A percentile compares a stretch with the other conserved stretches of the same genome.
Evolutionary conservation across 2,113 vertebrate species (phyloP).

Genomic region (Origma solitaria): DNA sequence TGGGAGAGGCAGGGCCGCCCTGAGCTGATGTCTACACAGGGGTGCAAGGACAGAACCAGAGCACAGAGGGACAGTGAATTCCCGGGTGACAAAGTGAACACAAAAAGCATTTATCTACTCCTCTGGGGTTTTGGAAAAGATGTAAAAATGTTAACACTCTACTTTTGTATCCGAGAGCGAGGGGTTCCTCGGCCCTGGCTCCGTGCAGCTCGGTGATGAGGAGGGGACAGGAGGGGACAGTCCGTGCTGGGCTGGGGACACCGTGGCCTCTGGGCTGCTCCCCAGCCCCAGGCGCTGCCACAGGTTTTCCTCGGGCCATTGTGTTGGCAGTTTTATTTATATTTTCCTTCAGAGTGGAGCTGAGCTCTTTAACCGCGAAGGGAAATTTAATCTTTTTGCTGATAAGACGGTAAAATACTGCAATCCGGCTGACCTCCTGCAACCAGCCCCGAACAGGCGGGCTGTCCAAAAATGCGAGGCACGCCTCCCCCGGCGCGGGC

Average conservation of each 20-base stretch:
- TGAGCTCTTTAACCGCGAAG: not conserved
- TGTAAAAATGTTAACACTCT: too few species aligned
- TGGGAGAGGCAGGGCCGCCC: not conserved
- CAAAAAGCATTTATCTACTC: not conserved
- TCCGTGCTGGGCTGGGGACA: not conserved
- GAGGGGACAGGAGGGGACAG: accelerated
- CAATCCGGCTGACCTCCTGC: constrained; percentile 34
- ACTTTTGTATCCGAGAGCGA: not conserved
- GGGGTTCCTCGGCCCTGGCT: not conserved
- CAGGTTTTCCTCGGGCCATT: not conserved
- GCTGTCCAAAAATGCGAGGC: constrained; percentile 43
- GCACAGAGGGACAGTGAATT: too few species aligned
- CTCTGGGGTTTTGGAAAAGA: not conserved
- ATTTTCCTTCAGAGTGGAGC: constrained; percentile 4
- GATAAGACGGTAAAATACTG: constrained; percentile 38
- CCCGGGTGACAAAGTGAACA: not conserved
- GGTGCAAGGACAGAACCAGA: not conserved
- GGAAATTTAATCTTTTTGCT: constrained; percentile 55
- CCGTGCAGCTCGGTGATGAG: accelerated
- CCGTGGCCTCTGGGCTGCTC: not conserved
- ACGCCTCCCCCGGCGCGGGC: constrained; percentile 39
- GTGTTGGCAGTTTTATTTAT: not conserved
- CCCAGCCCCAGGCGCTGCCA: not conserved
- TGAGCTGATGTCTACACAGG: not conserved
- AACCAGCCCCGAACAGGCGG: constrained; percentile 16